phyloP scores from a whole-genome alignment of 2,113 vertebrate genomes.

The Canis aureus region DNA sequence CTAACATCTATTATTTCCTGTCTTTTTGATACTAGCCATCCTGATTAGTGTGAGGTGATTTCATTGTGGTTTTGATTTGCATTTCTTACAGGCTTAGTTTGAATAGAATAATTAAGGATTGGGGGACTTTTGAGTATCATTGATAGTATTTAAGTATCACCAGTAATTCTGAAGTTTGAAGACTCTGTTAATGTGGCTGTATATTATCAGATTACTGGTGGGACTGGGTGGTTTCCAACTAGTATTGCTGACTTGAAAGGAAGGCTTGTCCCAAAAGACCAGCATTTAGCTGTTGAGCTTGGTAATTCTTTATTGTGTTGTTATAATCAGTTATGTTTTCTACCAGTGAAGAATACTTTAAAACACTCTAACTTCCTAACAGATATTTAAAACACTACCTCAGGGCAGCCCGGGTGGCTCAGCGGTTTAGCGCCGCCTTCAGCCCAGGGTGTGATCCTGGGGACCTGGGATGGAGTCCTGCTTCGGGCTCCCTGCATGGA shows the following conservation, averaged over 20 bases:
- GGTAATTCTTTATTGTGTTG: background rate
- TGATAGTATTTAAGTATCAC: background rate
- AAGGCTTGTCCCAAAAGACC: background rate
- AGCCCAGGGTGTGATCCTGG: too few species aligned
- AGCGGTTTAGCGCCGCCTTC: too few species aligned
- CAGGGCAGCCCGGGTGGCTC: too few species aligned
- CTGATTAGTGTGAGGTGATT: background rate
- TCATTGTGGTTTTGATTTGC: background rate
- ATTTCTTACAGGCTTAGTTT: background rate
- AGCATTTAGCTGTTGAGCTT: background rate
- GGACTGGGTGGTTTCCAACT: background rate
- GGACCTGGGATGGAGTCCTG: too few species aligned
- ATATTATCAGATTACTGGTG: background rate
- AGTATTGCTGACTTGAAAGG: background rate
- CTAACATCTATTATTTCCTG: background rate
- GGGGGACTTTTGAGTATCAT: background rate
- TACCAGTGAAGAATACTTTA: background rate
- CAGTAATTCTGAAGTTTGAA: background rate
- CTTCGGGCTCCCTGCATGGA: too few species aligned
- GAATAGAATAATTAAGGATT: conserved; percentile 2
- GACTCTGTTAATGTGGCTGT: background rate
- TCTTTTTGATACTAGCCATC: background rate
- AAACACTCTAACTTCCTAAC: background rate
- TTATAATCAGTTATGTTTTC: background rate
- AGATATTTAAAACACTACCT: background rate